phyloP scores from a whole-genome alignment of 2,888 invertebrate species.

The Volucella inflata region DNA sequence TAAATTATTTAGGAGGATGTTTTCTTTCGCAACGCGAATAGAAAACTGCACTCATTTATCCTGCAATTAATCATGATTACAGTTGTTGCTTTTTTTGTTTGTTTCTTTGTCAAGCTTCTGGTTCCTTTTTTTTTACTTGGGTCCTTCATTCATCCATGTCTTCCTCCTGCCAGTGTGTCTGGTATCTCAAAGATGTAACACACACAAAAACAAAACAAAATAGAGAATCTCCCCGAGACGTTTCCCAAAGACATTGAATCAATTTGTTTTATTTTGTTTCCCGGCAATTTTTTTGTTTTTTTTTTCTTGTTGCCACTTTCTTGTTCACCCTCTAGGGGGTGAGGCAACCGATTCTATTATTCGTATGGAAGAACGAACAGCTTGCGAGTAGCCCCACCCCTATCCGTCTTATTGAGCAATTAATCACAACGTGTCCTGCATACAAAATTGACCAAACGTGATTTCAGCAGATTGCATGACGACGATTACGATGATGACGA shows the following conservation, averaged over 20 bases:
- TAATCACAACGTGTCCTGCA: conserved; percentile 81
- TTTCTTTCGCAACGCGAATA: conserved; percentile 61
- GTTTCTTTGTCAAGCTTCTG: conserved; percentile 1
- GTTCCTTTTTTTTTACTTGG: conserved; percentile 46
- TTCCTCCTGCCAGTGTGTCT: conserved; percentile 70
- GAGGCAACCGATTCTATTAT: conserved; percentile 7
- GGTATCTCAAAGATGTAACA: conserved; percentile 52
- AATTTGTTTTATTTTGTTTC: conserved; percentile 74
- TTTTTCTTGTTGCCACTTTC: conserved; percentile 34
- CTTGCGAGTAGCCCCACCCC: conserved; percentile 41
- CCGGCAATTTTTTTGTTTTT: conserved; percentile 13
- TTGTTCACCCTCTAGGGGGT: conserved; percentile 8
- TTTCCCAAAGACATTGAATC: conserved; percentile 74
- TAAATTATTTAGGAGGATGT: conserved; percentile 80
- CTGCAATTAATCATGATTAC: conserved; percentile 83
- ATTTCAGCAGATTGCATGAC: conserved; percentile 77
- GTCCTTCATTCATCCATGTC: conserved; percentile 60
- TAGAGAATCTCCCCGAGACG: conserved; percentile 44
- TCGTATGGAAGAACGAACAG: conserved; percentile 15
- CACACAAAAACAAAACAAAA: conserved; percentile 24
- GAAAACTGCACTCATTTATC: conserved; percentile 81
- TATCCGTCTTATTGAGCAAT: conserved; percentile 78
- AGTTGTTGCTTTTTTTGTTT: conserved; percentile 69
- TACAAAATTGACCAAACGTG: conserved; percentile 80
- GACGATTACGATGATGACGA: conserved; percentile 73